Evolutionary conservation across 2,888 invertebrate species (phyloP).

Genomic region (Fabriciana adippe): DNA sequence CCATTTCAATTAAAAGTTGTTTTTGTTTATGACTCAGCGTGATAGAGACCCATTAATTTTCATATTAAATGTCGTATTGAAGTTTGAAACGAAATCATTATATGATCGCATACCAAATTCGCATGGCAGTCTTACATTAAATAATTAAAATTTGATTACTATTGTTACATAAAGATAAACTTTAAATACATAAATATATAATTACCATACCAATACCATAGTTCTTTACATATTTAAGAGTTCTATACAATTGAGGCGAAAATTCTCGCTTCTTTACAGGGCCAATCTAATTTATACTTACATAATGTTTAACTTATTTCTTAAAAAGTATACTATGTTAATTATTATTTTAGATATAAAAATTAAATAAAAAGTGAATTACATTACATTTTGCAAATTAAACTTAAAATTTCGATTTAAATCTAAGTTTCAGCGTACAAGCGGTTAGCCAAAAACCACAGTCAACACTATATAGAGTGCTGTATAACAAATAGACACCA

Average conservation of each 20-base stretch:
- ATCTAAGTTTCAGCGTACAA: conserved; percentile 9
- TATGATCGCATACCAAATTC: conserved; percentile 37
- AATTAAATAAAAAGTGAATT: neutral
- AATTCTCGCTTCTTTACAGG: too few species aligned
- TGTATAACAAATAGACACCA: conserved; percentile 24
- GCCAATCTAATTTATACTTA: too few species aligned
- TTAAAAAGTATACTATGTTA: too few species aligned
- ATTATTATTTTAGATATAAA: too few species aligned
- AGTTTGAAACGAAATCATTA: conserved; percentile 36
- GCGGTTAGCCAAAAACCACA: conserved; percentile 22
- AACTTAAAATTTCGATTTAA: neutral
- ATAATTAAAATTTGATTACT: conserved; percentile 1
- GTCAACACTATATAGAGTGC: conserved; percentile 2
- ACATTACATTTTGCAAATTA: neutral
- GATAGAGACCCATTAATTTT: conserved; percentile 37
- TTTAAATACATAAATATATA: neutral
- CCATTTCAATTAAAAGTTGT: conserved; percentile 22
- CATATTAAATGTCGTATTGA: conserved; percentile 32
- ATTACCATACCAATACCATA: neutral
- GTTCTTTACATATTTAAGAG: too few species aligned
- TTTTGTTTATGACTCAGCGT: conserved; percentile 27
- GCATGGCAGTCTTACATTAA: conserved; percentile 31
- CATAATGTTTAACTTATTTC: too few species aligned
- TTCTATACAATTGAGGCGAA: too few species aligned
- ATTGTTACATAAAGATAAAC: neutral